Percentiles rank a stretch among this genome's conserved stretches.
Conservation (phyloP, 2,113 vertebrate genomes). For the Neotoma lepida region DNA sequence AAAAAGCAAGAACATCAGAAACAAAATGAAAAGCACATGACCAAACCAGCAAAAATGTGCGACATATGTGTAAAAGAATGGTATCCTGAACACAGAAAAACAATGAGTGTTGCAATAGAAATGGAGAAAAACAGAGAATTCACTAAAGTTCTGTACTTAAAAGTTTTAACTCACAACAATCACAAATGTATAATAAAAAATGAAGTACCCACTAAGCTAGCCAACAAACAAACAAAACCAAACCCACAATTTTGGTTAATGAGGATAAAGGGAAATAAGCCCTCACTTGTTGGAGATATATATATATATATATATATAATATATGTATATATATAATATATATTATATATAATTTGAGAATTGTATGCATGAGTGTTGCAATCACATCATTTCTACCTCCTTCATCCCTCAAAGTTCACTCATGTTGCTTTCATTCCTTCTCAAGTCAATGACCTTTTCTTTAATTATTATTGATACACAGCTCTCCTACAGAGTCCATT, state of each 20-base stretch:
- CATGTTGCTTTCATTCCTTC: too few relatives aligned
- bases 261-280: background rate
- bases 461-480: background rate
- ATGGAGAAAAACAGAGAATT: background rate
- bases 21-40: conserved; percentile 42
- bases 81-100: background rate
- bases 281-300: background rate
- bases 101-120: background rate
- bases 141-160: background rate
- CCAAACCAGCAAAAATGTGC: conserved; percentile 18
- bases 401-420: background rate
- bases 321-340: background rate
- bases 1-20: conserved; percentile 15
- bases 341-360: background rate
- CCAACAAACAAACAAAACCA: background rate
- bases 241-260: background rate
- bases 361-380: background rate
- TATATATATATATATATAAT: background rate
- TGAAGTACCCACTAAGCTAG: background rate
- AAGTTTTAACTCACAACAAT: background rate
- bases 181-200: background rate
- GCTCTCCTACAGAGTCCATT: background rate
- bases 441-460: background rate
- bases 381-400: too few relatives aligned
- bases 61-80: background rate